A percentile compares a stretch with the other conserved stretches of the same genome.
Evolutionary conservation across 2,888 invertebrate species (phyloP).

Genomic region (Philaethria dido): DNA sequence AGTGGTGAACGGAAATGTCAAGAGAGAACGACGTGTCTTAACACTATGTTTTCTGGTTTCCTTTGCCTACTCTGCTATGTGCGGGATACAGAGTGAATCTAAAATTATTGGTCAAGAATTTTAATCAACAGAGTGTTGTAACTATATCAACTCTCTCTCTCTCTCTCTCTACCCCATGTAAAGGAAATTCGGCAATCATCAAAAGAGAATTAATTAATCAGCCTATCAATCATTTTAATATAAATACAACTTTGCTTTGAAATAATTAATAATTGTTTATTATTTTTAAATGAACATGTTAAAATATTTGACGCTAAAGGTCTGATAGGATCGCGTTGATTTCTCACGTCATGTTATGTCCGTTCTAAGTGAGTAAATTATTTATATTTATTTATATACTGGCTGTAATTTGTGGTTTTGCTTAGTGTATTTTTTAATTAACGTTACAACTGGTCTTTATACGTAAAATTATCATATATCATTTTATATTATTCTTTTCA

Average conservation of each 20-base stretch:
- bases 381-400: slow-evolving; percentile 18
- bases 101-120: no score
- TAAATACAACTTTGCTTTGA: not conserved
- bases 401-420: not conserved
- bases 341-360: slow-evolving; percentile 16
- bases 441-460: no score
- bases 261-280: slow-evolving; percentile 17
- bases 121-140: no score
- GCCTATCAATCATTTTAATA: not conserved
- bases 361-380: slow-evolving; percentile 1
- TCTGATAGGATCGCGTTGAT: slow-evolving; percentile 22
- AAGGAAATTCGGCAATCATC: not conserved
- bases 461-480: no score
- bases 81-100: no score
- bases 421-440: not conserved
- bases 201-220: not conserved
- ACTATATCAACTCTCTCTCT: no score
- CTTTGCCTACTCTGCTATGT: no score
- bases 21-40: no score
- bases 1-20: no score
- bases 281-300: slow-evolving; percentile 22
- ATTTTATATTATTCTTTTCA: no score
- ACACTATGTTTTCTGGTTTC: no score
- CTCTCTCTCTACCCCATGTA: no score
- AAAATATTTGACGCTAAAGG: slow-evolving; percentile 20